These are phyloP conservation scores for Elephantulus edwardii DNA, from an alignment of 2,113 vertebrate genomes.

Conservation along the genomic window DNA sequence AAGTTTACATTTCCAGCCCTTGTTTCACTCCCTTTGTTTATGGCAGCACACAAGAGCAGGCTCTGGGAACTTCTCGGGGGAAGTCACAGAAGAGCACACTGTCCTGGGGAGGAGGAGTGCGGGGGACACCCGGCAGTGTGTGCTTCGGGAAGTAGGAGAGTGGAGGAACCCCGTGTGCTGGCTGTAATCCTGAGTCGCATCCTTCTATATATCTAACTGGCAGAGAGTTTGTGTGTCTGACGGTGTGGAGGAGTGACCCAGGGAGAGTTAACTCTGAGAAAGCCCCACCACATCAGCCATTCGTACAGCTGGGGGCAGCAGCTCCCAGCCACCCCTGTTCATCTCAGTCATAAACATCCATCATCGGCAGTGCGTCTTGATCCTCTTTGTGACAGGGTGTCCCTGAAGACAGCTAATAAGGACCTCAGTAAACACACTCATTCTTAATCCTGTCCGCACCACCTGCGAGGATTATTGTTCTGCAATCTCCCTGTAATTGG, in stretches of 20 bases:
- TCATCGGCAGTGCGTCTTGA: constrained; percentile 12
- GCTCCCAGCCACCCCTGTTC: background rate
- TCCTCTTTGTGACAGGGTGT: background rate
- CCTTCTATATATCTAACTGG: constrained; percentile 40
- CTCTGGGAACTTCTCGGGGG: constrained; percentile 72
- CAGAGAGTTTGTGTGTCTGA: constrained; percentile 62
- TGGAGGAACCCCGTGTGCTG: constrained; percentile 40
- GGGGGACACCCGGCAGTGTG: background rate
- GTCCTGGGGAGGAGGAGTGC: background rate
- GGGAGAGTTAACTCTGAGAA: constrained; percentile 54
- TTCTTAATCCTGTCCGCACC: background rate
- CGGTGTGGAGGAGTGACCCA: constrained; percentile 54
- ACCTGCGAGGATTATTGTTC: background rate
- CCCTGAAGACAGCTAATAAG: background rate
- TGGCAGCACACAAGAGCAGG: constrained; percentile 69
- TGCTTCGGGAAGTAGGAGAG: background rate
- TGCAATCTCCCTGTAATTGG: background rate
- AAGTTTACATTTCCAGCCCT: constrained; percentile 83
- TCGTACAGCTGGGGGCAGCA: constrained; percentile 64
- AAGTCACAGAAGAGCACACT: background rate
- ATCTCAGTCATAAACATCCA: constrained; percentile 8
- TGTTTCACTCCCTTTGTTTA: constrained; percentile 78
- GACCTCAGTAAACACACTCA: background rate
- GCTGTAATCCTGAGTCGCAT: constrained; percentile 62
- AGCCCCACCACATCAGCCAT: constrained; percentile 33